phyloP scores from a whole-genome alignment of 2,888 invertebrate species.

The Trachelus tabidus region DNA sequence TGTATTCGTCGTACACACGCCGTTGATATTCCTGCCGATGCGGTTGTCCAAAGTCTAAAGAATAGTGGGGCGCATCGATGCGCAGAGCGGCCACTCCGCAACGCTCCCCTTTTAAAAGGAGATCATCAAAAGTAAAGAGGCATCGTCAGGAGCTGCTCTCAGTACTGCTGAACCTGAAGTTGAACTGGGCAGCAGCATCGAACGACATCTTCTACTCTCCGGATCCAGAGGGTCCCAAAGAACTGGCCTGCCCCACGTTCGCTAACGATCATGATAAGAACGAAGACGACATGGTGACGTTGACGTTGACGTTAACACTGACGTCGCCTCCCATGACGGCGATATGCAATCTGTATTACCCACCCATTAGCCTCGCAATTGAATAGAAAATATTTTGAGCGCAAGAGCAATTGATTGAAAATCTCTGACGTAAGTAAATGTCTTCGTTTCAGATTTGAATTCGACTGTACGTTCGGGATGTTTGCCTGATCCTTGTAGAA shows the following conservation, averaged over 20 bases:
- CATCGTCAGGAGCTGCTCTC: no score
- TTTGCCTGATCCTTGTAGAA: constrained; percentile 59
- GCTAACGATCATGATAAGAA: constrained; percentile 24
- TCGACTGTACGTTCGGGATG: constrained; percentile 34
- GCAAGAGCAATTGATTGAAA: no score
- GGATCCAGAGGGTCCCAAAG: constrained; percentile 56
- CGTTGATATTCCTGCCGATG: constrained; percentile 20
- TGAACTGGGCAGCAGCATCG: no score
- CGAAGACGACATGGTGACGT: no score
- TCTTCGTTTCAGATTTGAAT: neutral
- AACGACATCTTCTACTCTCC: constrained; percentile 32
- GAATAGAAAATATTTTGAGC: no score
- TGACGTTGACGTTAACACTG: no score
- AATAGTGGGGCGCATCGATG: constrained; percentile 64
- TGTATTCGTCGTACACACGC: no score
- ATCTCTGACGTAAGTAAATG: neutral
- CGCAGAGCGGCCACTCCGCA: constrained; percentile 66
- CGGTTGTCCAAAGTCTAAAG: constrained; percentile 51
- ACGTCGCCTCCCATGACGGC: no score
- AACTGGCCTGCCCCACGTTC: constrained; percentile 64
- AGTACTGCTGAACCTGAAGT: no score
- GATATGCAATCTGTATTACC: no score
- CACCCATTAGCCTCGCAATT: no score
- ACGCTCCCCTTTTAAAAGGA: constrained; percentile 65
- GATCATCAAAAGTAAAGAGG: neutral